A percentile compares a stretch with the other conserved stretches of the same genome.
These are phyloP conservation scores for Apus apus DNA, from an alignment of 2,113 vertebrate species.

Conservation along the genomic window DNA sequence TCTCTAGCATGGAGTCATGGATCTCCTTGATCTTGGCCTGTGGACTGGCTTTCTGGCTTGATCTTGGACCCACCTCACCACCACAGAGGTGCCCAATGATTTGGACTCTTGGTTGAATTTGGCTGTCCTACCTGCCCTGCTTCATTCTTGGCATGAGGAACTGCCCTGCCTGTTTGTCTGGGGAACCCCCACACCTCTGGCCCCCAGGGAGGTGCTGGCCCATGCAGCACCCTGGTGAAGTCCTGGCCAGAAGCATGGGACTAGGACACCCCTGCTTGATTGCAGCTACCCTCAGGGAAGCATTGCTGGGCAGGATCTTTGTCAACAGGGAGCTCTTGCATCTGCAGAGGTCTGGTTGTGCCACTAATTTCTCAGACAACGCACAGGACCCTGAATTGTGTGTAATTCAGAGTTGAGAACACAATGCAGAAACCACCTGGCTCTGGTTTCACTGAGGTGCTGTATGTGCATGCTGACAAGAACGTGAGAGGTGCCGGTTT, in stretches of 20 bases:
- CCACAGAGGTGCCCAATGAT: neutral
- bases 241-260: neutral
- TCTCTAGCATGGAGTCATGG: neutral
- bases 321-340: neutral
- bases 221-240: neutral
- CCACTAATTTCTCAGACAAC: neutral
- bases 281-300: neutral
- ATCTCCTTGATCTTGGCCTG: neutral
- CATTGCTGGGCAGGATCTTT: neutral
- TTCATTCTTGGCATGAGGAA: neutral
- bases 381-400: neutral
- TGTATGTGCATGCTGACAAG: rapidly evolving
- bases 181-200: neutral
- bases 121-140: neutral
- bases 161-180: rapidly evolving
- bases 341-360: neutral
- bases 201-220: neutral
- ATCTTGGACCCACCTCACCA: neutral
- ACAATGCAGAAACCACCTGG: neutral
- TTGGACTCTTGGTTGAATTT: neutral
- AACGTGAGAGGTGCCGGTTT: neutral
- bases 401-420: neutral
- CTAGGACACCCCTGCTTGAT: neutral
- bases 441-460: neutral
- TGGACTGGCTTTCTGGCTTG: neutral